Evolutionary conservation across 2,113 vertebrate genomes (phyloP), one percentile per base, ranked within the genome.

Genomic region (Perognathus longimembris): DNA sequence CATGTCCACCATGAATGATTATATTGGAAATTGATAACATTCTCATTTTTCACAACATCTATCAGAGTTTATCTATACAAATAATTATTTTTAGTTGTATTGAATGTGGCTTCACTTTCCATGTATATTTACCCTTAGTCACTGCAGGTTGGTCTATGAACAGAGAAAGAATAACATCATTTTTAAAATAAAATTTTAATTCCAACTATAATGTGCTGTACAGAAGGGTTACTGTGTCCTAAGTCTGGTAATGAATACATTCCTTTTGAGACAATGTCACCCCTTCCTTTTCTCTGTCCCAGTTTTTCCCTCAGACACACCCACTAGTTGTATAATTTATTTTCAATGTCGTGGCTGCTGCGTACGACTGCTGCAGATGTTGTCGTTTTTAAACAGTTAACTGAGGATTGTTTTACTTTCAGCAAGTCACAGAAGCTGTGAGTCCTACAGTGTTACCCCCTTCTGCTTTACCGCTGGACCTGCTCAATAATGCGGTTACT

Each of bases 401-500:
- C 45, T 1, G 6, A 36, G 17, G 94, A 45, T 97, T 97, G 45
- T 97, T 97, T 97, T 95, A 77, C 34, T 97, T 98, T 94, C 97
- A 98, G 98, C 98, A 98, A 85, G 97, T 98, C 79, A 97, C 98
- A 75, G 98, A 98, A 95, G 96, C 98, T 0, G 98, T 97, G 42
- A 97, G 94, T 42, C 98, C 98, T 3, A 98, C 98, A 0, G 85
- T 96, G 66, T 83, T 98, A 0, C 97, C 98, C 15, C 97, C 98
- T 0, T 98, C 98, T 61, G 96, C 98, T 92, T 97, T 99, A 95
- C 98, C 98, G 0, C 95, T 99, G 79, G 99, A 99, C 87, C 97
- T 98, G 57, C 94, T 99, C 63, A 99, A 98, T 71, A 98, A 99
- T 0, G 98, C 98, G 0, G 98, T 99, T 9, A 96, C 98, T 26